These are phyloP conservation scores for Montipora cactus DNA, from an alignment of 64 coral and sea anemone genomes.

Conservation along the genomic window DNA sequence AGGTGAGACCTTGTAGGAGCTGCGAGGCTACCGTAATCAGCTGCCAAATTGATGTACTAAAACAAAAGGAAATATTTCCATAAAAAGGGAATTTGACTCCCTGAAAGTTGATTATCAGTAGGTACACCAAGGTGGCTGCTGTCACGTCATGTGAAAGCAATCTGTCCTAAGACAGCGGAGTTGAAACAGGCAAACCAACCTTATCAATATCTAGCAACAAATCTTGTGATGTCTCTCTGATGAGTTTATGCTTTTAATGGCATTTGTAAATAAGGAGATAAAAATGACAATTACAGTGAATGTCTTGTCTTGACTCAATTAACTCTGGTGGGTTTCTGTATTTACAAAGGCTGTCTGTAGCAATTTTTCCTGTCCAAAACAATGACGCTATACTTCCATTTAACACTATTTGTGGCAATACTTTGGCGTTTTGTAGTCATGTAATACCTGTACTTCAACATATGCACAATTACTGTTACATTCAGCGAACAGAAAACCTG, in stretches of 20 bases:
- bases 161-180: too few relatives aligned
- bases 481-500: background rate
- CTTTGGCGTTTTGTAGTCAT: background rate
- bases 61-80: too few relatives aligned
- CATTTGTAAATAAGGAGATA: background rate
- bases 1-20: too few relatives aligned
- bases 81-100: too few relatives aligned
- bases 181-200: background rate
- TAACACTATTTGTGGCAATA: background rate
- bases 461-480: background rate
- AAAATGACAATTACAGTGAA: background rate
- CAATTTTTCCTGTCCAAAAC: constrained; percentile 22
- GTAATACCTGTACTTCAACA: background rate
- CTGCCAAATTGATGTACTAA: too few relatives aligned
- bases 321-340: background rate
- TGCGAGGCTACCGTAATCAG: too few relatives aligned
- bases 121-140: too few relatives aligned
- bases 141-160: too few relatives aligned
- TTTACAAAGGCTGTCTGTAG: constrained; percentile 6
- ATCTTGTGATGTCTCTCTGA: background rate
- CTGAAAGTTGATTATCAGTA: too few relatives aligned
- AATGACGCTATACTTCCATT: background rate
- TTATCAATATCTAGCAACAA: background rate
- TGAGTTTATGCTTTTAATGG: background rate
- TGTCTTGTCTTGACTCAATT: background rate